These are phyloP conservation scores for Apostichopus leukothele DNA, from an alignment of 53 echinoderm and acorn worm species.

Conservation along the genomic window DNA sequence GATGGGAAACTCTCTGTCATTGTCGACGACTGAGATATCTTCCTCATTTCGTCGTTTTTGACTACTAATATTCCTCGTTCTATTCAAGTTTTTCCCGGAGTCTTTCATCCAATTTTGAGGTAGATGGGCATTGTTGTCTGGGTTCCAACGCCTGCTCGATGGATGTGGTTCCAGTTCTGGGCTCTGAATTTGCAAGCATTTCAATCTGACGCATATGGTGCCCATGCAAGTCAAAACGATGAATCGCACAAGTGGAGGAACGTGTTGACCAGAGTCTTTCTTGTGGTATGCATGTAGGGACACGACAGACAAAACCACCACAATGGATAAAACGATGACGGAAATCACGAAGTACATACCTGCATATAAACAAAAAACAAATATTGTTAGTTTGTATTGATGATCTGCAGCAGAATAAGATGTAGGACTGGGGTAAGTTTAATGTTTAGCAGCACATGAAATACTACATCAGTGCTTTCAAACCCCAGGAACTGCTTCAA, in stretches of 20 bases:
- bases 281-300: slow-evolving; percentile 24
- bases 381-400: no score
- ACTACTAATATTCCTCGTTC: neutral
- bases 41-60: neutral
- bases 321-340: neutral
- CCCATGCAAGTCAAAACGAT: slow-evolving; percentile 37
- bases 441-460: no score
- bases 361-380: neutral
- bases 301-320: slow-evolving; percentile 5
- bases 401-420: no score
- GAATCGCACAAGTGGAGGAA: slow-evolving; percentile 11
- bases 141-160: neutral
- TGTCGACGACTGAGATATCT: neutral
- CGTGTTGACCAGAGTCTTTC: neutral
- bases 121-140: neutral
- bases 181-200: neutral
- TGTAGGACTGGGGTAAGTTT: no score
- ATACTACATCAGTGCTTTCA: no score
- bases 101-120: neutral
- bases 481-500: no score
- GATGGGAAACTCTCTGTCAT: neutral
- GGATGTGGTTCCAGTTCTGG: neutral
- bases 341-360: slow-evolving; percentile 37
- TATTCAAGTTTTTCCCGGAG: neutral
- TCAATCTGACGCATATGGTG: neutral